Conservation (phyloP, 2,797 vertebrate genomes). For the Pipistrellus kuhlii region DNA sequence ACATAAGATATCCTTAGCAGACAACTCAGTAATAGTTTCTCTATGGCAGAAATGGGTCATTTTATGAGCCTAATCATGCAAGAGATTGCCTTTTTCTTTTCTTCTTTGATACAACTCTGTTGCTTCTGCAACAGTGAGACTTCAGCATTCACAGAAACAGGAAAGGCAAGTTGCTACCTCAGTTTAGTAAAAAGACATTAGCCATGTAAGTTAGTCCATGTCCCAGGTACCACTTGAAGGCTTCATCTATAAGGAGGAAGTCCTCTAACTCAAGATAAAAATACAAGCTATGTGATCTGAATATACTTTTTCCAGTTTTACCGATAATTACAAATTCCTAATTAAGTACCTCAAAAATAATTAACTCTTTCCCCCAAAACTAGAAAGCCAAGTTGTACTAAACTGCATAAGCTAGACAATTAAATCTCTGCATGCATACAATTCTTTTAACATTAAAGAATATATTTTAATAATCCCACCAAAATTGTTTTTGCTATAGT, state of each 20-base stretch:
- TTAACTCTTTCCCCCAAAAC: not conserved
- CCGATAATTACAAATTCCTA: slow-evolving; percentile 35
- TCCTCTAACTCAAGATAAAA: slow-evolving; percentile 32
- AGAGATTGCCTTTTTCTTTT: not conserved
- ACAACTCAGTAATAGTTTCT: not conserved
- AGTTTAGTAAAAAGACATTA: slow-evolving; percentile 23
- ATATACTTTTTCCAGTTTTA: slow-evolving; percentile 19
- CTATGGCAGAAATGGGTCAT: not conserved
- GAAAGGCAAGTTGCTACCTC: slow-evolving; percentile 22
- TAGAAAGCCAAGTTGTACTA: not conserved
- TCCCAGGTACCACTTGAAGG: not conserved
- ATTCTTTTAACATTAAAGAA: slow-evolving; percentile 52
- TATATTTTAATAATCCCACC: slow-evolving; percentile 15
- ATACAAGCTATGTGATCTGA: not conserved
- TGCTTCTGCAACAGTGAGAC: slow-evolving; percentile 33
- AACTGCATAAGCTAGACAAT: not conserved
- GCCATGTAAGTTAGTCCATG: not conserved
- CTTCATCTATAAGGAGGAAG: not conserved
- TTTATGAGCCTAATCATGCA: not conserved
- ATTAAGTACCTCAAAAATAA: not conserved
- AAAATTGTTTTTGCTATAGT: slow-evolving; percentile 37
- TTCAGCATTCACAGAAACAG: not conserved
- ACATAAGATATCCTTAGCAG: not conserved
- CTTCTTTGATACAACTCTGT: not conserved
- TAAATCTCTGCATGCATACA: not conserved